Base-by-base conservation (phyloP, 2,888 invertebrate genomes). In the Tipula confusa region DNA sequence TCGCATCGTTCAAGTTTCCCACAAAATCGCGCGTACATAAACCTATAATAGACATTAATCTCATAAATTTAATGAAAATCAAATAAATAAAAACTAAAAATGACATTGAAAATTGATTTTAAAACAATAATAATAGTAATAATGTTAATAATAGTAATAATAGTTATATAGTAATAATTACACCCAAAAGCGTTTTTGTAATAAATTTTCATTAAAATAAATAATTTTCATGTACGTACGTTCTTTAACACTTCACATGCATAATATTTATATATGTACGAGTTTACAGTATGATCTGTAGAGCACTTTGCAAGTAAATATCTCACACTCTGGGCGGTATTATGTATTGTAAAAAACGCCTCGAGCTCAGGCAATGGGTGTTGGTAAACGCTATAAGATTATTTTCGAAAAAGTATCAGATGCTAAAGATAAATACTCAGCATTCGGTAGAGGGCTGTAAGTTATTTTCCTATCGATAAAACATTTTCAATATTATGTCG, bases 61-160 rank as follows among this genome's bases (percentile, higher is more conserved):
- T 24, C 24, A 64, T 64, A 64, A 64, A 64, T 64, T 24, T 24
- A 24, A 64, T n/a, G n/a, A n/a, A 64, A 64, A 64, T 9, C 24
- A 24, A 64, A 64, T 64, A 64, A 64, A 64, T 64, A 64, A 64
- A 64, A 64, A 6, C 24, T 24, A 64, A 64, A 64, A 64, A 64
- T 64, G 64, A 64, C 64, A 64, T 64, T 64, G 64, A 64, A 64
- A 64, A 64, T 64, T 64, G 64, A 64, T 64, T 64, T 64, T 24
- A 64, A 64, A 64, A 64, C 64, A 64, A 64, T 64, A 48, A 48
- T 48, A 48, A 18, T 48, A 48, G 9, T 48, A 48, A 18, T 48
- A 38, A 38, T n/a, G n/a, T n/a, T n/a, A n/a, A n/a, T n/a, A n/a
- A n/a, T n/a, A 64, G 24, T 64, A 48, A 48, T 48, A 48, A 18